Base-by-base conservation (phyloP, 2,888 invertebrate genomes). In the Ephialtes manifestator region DNA sequence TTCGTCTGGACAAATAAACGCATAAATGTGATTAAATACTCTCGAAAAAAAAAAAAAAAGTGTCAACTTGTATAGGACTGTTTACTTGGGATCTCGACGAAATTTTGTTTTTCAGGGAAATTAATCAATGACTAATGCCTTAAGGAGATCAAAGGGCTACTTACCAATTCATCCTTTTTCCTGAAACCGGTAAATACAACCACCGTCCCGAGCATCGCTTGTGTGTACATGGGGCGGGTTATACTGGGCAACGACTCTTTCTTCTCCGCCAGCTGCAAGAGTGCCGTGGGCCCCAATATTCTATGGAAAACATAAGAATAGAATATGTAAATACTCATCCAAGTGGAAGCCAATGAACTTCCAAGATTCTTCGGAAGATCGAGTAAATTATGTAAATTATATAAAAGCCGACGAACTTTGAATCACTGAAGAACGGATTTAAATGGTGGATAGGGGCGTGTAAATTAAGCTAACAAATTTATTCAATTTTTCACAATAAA, bases 151-250 rank as follows among this genome's bases (percentile, higher is more conserved):
- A 18, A 43, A 51, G 53, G 18, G 46, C 7, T 46, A 95, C 96
- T 96, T 94, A 98, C 98, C 96, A 99, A 95, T 95, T 98, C 97
- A 94, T 97, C 97, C 94, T 97, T 97, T 94, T 97, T 97, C 90
- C 98, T 96, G 94, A 99, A 98, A 83, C 98, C 98, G 83, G 98
- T 98, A 95, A 99, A 98, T 94, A 98, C 98, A 89, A 98, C 96
- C 91, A 98, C 97, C 75, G 97, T 96, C 87, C 98, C 97, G 90
- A 96, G 96, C 98, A 99, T 98, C 83, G 98, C 96, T 91, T 97
- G 96, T 94, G 97, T 98, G 95, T 97, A 99, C 92, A 98, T 96
- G 82, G 99, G 99, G 86, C 98, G 96, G 94, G 96, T 96, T 91
- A 96, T 95, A 89, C 96, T 96, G 72, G 97, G 97, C 89, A 98